These are phyloP conservation scores for Ceraclea dissimilis DNA, from an alignment of 2,888 invertebrate genomes.

Conservation along the genomic window DNA sequence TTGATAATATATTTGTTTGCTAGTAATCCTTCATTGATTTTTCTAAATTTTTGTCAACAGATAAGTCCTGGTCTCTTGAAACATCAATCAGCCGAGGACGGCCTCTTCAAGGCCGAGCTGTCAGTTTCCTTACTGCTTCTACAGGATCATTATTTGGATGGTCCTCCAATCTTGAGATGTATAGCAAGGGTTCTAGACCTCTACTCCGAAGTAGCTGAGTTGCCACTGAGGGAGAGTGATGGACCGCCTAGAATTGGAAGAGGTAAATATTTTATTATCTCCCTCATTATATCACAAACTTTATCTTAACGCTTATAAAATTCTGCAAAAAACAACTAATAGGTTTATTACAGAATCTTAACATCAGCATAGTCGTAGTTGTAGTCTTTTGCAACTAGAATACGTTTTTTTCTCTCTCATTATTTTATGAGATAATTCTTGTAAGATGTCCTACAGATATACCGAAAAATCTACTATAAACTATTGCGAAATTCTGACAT, in stretches of 20 bases:
- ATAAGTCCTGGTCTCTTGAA: conserved; percentile 42
- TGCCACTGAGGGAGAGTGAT: conserved; percentile 54
- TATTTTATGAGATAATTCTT: no score
- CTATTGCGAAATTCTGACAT: no score
- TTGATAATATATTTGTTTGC: no score
- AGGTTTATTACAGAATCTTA: no score
- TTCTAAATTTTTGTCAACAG: conserved; percentile 28
- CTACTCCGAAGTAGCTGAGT: conserved; percentile 52
- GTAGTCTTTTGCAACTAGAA: no score
- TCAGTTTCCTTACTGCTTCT: conserved; percentile 52
- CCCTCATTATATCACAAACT: neutral
- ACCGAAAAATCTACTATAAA: no score
- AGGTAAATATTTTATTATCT: conserved; percentile 38
- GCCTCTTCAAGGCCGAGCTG: conserved; percentile 53
- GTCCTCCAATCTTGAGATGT: conserved; percentile 58
- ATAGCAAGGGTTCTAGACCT: conserved; percentile 56
- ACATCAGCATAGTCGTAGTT: no score
- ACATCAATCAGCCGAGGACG: conserved; percentile 41
- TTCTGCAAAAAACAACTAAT: no score
- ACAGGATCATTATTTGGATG: conserved; percentile 56
- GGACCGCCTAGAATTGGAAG: conserved; percentile 65
- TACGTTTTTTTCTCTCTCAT: no score
- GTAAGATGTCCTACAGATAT: no score
- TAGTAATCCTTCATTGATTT: no score
- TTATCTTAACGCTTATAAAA: no score